Evolutionary conservation across 2,888 invertebrate species (phyloP), one percentile per base, ranked within the genome.

Genomic region (Hofmannophila pseudospretella): DNA sequence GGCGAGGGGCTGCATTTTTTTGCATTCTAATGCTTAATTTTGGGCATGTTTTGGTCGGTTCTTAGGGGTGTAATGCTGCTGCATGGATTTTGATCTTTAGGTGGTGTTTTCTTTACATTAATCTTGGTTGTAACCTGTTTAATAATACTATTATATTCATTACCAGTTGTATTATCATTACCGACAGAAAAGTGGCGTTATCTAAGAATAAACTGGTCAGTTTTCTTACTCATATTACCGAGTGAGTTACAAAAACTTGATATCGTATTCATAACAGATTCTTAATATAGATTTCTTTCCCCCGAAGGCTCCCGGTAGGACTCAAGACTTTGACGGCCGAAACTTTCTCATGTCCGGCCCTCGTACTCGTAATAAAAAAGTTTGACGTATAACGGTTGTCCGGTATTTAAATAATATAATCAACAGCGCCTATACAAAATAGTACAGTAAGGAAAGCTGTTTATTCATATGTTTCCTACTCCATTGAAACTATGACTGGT

Each of bases 361-460:
- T 64, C 49, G 56, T 51, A 51, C 68, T 64, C 49, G 56, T 51
- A 51, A 68, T 67, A 72, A 73, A 70, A 72, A 68, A 71, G 55
- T 64, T 74, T 81, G 81, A 80, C 78, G 70, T 47, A 55, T 85
- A 84, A 85, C 84, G 81, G 84, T 72, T 72, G 65, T 64, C 49
- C 59, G 53, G 67, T 57, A 77, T 82, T 82, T 80, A 77, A 80
- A 84, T 84, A 84, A 80, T 81, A 75, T 78, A 81, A 79, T 79
- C 79, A 78, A 62, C 64, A 59, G 53, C 42, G 58, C 51, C 53
- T 34, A 47, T 51, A 49, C 55, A 66, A 63, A 66, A 68, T 67
- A 58, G 60, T 58, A 55, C 41, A 47, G 52, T 54, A 59, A 79
- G 77, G 81, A 77, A 79, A 80, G 79, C 66, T 62, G 61, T 67